These are phyloP conservation scores for Actinia equina DNA, from an alignment of 64 coral and sea anemone genomes.

Conservation along the genomic window DNA sequence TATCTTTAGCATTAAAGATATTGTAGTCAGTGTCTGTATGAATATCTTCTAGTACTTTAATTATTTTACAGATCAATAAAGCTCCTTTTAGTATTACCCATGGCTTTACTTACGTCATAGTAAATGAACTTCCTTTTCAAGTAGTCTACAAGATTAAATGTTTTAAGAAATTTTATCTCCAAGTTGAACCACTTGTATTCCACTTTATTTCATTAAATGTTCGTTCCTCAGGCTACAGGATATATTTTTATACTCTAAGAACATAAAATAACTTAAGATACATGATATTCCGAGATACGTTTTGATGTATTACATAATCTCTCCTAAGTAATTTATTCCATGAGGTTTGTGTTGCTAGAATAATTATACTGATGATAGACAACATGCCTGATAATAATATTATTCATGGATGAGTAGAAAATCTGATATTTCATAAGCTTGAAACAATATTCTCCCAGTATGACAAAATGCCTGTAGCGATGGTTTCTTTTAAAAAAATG, in stretches of 20 bases:
- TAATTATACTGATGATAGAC: too few species aligned
- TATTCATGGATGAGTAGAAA: too few species aligned
- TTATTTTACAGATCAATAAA: not conserved
- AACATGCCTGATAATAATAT: too few species aligned
- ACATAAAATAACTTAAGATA: not conserved
- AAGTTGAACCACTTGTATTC: not conserved
- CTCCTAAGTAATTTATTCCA: too few species aligned
- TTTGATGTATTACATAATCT: not conserved
- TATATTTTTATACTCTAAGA: not conserved
- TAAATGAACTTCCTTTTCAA: constrained; percentile 1
- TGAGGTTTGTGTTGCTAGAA: too few species aligned
- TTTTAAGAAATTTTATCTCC: not conserved
- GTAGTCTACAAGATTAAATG: not conserved
- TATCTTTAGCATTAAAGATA: too few species aligned
- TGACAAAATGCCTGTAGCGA: too few species aligned
- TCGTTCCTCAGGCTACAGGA: not conserved
- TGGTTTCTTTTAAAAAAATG: too few species aligned
- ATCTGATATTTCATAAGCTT: too few species aligned
- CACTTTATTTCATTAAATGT: constrained; percentile 19
- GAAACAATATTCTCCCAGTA: too few species aligned
- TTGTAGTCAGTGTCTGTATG: too few species aligned
- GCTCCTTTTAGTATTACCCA: not conserved
- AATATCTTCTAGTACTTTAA: not conserved
- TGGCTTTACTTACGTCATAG: not conserved
- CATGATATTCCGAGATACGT: not conserved